Evolutionary conservation across 2,113 vertebrate genomes (phyloP).

Genomic region (Odontesthes bonariensis): DNA sequence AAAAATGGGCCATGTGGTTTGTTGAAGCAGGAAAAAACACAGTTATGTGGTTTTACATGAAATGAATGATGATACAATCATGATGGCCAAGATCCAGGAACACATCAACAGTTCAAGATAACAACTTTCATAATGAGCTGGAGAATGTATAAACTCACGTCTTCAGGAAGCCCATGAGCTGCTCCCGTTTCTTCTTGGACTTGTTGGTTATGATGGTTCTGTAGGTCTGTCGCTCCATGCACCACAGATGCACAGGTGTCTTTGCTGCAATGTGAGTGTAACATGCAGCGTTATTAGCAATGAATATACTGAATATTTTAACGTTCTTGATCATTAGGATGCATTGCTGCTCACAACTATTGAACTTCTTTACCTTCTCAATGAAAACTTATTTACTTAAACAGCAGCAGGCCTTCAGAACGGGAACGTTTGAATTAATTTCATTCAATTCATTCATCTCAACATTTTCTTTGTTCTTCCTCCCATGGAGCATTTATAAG

Average conservation of each 20-base stretch:
- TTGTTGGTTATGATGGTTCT: constrained; percentile 85
- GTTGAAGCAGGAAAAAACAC: neutral
- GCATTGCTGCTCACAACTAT: neutral
- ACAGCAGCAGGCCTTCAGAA: too few species aligned
- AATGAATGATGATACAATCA: too few species aligned
- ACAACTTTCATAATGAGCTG: neutral
- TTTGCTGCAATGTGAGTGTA: constrained; percentile 63
- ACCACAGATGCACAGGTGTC: constrained; percentile 81
- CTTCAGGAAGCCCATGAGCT: constrained; percentile 83
- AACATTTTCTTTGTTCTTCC: too few species aligned
- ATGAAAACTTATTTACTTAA: too few species aligned
- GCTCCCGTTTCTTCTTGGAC: constrained; percentile 81
- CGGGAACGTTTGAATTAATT: too few species aligned
- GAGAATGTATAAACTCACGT: constrained; percentile 69
- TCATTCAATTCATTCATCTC: too few species aligned
- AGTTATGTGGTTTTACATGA: neutral
- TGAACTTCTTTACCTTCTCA: neutral
- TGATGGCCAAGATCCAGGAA: neutral
- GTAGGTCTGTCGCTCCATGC: constrained; percentile 85
- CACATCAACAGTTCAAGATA: neutral
- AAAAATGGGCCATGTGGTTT: neutral
- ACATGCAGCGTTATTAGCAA: neutral
- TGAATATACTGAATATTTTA: neutral
- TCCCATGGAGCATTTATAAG: too few species aligned
- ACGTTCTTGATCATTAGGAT: neutral